Conservation (phyloP, 2,797 vertebrate genomes). For the Helarctos malayanus region DNA sequence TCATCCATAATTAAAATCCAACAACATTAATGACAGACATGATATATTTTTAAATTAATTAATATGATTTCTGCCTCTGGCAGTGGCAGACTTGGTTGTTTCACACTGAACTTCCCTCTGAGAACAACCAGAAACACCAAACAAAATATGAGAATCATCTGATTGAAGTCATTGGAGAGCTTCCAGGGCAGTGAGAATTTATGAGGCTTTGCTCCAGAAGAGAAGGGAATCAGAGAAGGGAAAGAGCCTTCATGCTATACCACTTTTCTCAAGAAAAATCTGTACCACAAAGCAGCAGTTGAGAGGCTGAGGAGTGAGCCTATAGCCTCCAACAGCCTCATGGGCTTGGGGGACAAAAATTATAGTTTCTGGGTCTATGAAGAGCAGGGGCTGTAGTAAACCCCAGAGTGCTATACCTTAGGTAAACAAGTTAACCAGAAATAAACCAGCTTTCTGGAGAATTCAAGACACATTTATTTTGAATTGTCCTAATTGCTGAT, state of each 20-base stretch:
- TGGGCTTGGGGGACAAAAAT: background rate
- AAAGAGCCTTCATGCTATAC: background rate
- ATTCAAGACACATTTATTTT: background rate
- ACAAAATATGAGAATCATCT: slow-evolving; percentile 20
- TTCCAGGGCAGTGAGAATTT: background rate
- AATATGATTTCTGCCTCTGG: slow-evolving; percentile 24
- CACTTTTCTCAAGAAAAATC: slow-evolving; percentile 11
- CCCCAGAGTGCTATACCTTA: background rate
- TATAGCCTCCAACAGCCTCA: background rate
- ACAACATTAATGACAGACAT: background rate
- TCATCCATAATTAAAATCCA: slow-evolving; percentile 12
- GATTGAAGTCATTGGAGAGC: background rate
- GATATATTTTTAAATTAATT: slow-evolving; percentile 49
- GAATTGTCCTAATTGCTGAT: background rate
- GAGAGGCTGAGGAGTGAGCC: background rate
- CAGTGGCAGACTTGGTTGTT: background rate
- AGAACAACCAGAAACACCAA: slow-evolving; percentile 59
- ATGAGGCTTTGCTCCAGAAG: background rate
- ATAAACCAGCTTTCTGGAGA: background rate
- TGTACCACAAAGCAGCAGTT: background rate
- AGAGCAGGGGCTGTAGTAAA: background rate
- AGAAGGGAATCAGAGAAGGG: background rate
- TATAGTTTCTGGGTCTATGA: background rate
- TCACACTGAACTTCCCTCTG: slow-evolving; percentile 34
- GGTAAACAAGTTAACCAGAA: background rate